Base-by-base conservation (phyloP, 2,113 vertebrate genomes). In the Daphoenositta chrysoptera region DNA sequence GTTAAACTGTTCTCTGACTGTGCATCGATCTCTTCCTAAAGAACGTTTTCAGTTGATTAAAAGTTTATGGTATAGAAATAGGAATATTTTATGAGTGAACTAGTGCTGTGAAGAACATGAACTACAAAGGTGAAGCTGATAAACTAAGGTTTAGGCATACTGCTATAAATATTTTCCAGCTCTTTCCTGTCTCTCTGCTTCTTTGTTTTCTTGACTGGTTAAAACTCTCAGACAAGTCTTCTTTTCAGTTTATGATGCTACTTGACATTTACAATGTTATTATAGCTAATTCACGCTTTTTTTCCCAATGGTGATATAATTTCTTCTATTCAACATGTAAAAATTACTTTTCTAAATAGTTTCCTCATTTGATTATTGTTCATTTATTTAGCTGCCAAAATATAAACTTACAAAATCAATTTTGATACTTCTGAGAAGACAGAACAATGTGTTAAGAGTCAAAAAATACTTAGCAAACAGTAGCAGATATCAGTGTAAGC, bases 201-300 rank as follows among this genome's bases (percentile, higher is more conserved):
- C 14, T 3, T 22, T 13, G 54, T 60, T 85, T 86, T 58, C 68
- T 76, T 66, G 10, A 42, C 24, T n/a, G 30, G 21, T 73, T 80
- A 80, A 76, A 88, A 53, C 5, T 42, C 39, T 40, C 7, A 39
- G 9, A 79, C 2, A 70, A 66, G 14, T 47, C 77, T 37, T 17
- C 18, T 80, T 77, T 89, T 44, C 14, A 61, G 11, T 87, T 94
- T 82, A 51, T 33, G 16, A 87, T 47, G n/a, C 19, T 56, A 68
- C 11, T 15, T 71, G 40, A 70, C 24, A n/a, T 71, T 78, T 84
- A 31, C 0, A 0, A 81, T 51, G 8, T 9, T 73, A 9, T 24
- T 68, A 40, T 54, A 50, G 9, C 17, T 45, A 77, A 73, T n/a
- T 50, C 12, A 45, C n/a, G 7, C 1, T 1, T n/a, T 77, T 83